Base-by-base conservation (phyloP, 2,888 invertebrate genomes). In the Drosophila peninsularis region DNA sequence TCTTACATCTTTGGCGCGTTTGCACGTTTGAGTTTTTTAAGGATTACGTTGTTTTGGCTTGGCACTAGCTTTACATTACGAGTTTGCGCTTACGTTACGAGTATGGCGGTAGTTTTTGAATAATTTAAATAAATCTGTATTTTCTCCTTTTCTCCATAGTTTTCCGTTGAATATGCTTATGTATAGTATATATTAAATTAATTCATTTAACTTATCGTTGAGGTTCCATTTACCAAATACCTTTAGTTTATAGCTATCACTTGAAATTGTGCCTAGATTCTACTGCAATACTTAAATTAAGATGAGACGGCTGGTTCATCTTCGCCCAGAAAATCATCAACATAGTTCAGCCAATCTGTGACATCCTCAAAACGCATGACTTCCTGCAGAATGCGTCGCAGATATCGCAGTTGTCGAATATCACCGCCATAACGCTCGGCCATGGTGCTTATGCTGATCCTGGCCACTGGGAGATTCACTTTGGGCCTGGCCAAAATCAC, bases 401-500 rank as follows among this genome's bases (percentile, higher is more conserved):
- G 42, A 49, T 65, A 72, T 0, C 87, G 72, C 37, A 86, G 6
- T 2, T 70, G 60, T 0, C 87, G 60, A 21, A 86, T 63, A 47
- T 81, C 71, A 0, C 19, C 24, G 10, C 81, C 83, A 44, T 83
- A 83, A 7, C 63, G 54, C 5, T 65, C 39, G 0, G 78, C 73
- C 76, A 78, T 71, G 19, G 62, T 65, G 32, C 36, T 49, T 1
- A 69, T 60, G 53, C 79, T 66, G 36, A 86, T 71, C 6, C 68
- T 65, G 41, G 83, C 87, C 30, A 87, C 62, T 1, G 90, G 88
- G n/a, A 90, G 71, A 69, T 89, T 87, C 0, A 82, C 75, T 67
- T 80, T 82, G 1, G 88, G 86, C 27, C 77, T 78, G 3, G 80
- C 66, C 10, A 90, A 60, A 19, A 80, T 75, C 6, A 84, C 78